These are phyloP conservation scores for Actinia tenebrosa DNA, from an alignment of 64 coral and sea anemone species.

Conservation along the genomic window DNA sequence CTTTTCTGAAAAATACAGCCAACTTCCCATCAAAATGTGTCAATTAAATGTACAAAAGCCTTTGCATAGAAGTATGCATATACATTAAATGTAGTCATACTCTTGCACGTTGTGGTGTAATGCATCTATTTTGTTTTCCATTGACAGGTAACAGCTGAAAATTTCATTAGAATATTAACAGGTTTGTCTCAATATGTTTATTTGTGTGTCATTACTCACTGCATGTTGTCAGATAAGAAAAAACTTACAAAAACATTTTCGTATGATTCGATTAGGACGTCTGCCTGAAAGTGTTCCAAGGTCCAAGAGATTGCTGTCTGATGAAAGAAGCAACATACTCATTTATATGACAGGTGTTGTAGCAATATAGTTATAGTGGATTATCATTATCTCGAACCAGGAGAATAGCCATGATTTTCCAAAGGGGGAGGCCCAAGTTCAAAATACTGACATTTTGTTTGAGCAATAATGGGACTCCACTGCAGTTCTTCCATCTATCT, in stretches of 20 bases:
- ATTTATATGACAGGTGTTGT: constrained; percentile 89
- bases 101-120: background rate
- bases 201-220: background rate
- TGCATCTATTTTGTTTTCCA: background rate
- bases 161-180: constrained; percentile 92
- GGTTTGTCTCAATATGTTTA: constrained; percentile 35
- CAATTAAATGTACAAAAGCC: no score
- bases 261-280: constrained; percentile 44
- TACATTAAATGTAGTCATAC: no score
- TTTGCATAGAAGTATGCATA: no score
- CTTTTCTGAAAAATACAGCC: no score
- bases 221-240: no score
- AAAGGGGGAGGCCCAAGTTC: no score
- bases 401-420: no score
- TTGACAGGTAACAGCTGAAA: constrained; percentile 88
- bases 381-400: no score
- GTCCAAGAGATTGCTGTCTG: constrained; percentile 87
- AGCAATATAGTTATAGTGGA: background rate
- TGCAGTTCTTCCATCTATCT: no score
- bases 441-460: no score
- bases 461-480: no score
- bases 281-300: constrained; percentile 92
- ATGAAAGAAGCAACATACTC: constrained; percentile 98
- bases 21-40: no score
- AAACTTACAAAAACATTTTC: background rate